A percentile compares a stretch with the other conserved stretches of the same genome.
Conservation (phyloP, 2,113 vertebrate species). For the Gymnarchus niloticus region DNA sequence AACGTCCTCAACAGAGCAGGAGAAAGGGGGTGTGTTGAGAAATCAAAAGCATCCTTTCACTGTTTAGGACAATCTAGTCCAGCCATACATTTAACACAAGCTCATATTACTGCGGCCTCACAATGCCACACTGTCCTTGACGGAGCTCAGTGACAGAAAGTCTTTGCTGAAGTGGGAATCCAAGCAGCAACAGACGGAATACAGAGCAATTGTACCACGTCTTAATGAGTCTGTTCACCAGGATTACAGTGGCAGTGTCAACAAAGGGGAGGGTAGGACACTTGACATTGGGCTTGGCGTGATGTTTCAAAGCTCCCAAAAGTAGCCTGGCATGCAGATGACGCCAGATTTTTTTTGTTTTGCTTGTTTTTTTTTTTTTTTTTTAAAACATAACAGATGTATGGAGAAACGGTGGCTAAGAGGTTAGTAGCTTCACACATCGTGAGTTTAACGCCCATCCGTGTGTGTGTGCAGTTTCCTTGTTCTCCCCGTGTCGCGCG, state of each 20-base stretch:
- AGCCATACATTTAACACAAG: conserved; percentile 19
- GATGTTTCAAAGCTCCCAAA: not conserved
- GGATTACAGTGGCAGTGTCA: not conserved
- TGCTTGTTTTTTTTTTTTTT: too few species aligned
- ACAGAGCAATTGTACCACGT: not conserved
- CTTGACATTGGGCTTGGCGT: not conserved
- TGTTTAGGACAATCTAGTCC: conserved; percentile 20
- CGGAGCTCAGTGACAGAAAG: not conserved
- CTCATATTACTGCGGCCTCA: conserved; percentile 7
- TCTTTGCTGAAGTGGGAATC: not conserved
- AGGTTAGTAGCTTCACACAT: too few species aligned
- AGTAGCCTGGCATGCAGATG: not conserved
- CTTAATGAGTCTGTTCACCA: not conserved
- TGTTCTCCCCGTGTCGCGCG: not conserved
- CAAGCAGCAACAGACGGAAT: not conserved
- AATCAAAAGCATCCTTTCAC: not conserved
- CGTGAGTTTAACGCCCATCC: not conserved
- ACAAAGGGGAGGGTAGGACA: not conserved
- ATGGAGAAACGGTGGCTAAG: too few species aligned
- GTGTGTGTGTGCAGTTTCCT: not conserved
- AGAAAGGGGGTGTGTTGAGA: conserved; percentile 1
- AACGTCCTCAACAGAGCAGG: not conserved
- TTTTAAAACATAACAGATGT: too few species aligned
- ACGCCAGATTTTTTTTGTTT: too few species aligned
- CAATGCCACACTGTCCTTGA: conserved; percentile 20